phyloP scores from a whole-genome alignment of 2,797 vertebrate genomes.

The Rhinichthys osculus region DNA sequence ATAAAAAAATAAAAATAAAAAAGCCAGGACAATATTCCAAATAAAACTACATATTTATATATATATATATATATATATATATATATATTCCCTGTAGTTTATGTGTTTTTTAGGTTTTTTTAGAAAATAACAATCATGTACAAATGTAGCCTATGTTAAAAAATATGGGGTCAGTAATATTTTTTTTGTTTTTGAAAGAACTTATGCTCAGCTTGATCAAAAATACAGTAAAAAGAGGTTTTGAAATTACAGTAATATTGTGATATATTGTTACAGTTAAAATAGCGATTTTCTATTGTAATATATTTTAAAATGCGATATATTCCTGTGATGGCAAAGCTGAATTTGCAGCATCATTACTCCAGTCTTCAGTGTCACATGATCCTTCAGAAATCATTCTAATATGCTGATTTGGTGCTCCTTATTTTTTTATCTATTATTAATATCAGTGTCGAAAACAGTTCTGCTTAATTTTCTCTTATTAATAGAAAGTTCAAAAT shows the following conservation, averaged over 20 bases:
- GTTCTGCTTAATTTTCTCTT: background rate
- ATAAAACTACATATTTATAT: too few relatives aligned
- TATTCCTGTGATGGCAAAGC: background rate
- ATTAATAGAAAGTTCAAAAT: too few relatives aligned
- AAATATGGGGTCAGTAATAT: background rate
- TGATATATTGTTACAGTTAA: background rate
- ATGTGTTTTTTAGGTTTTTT: background rate
- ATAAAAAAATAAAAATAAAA: too few relatives aligned
- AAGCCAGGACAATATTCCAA: too few relatives aligned
- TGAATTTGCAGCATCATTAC: background rate
- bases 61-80: too few relatives aligned
- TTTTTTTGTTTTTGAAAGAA: background rate
- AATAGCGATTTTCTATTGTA: background rate
- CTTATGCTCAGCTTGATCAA: background rate
- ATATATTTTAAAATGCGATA: background rate
- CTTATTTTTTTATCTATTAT: too few relatives aligned
- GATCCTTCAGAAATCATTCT: background rate
- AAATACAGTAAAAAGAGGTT: background rate
- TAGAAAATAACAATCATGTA: background rate
- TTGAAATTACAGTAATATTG: background rate
- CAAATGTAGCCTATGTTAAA: background rate
- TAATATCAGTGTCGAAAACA: background rate
- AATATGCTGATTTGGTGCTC: background rate
- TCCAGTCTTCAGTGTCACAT: background rate
- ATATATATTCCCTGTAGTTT: background rate